Conservation (phyloP, 2,797 vertebrate genomes). For the Onychomys torridus region DNA sequence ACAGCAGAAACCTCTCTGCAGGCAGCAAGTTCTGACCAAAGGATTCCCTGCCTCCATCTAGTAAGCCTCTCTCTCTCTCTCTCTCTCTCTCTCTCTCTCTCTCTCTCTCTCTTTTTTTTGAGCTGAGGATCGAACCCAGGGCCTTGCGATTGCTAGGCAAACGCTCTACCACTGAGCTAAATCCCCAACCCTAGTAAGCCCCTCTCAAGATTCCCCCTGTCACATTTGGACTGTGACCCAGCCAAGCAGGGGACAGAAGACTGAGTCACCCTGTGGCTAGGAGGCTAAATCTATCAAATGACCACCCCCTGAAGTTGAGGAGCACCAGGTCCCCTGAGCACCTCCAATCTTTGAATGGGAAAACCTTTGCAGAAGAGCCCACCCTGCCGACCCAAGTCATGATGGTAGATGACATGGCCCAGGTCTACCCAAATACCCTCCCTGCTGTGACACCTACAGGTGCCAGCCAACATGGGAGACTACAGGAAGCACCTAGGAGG, state of each 20-base stretch:
- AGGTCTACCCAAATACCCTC: not conserved
- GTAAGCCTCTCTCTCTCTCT: too few species aligned
- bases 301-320: not conserved
- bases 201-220: not conserved
- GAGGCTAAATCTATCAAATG: not conserved
- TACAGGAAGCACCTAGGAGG: not conserved
- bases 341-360: not conserved
- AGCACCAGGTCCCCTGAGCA: not conserved
- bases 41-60: not conserved
- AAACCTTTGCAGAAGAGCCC: not conserved
- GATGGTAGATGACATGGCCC: not conserved
- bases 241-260: not conserved
- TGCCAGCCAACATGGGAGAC: conserved; percentile 55
- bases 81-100: too few species aligned
- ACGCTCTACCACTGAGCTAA: too few species aligned
- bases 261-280: not conserved
- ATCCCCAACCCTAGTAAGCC: not conserved
- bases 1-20: not conserved
- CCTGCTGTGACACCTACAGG: not conserved
- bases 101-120: too few species aligned
- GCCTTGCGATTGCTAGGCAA: too few species aligned
- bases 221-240: not conserved
- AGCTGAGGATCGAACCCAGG: too few species aligned
- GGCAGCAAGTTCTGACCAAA: not conserved
- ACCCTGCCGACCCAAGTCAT: not conserved